Evolutionary conservation across 2,797 vertebrate species (phyloP), one percentile per base, ranked within the genome.

Genomic region (Ataeniobius toweri): DNA sequence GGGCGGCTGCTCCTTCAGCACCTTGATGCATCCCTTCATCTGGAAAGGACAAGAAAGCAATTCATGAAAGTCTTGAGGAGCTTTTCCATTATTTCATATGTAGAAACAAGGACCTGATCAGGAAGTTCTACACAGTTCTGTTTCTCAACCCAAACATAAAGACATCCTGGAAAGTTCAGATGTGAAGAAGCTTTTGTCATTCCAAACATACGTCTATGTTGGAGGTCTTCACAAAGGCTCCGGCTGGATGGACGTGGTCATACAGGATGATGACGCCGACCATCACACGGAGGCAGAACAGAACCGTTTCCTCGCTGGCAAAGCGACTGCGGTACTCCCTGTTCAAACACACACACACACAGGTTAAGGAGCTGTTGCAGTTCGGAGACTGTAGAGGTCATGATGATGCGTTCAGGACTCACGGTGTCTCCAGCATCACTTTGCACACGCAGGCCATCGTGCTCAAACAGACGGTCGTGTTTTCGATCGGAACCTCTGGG

Each of bases 21-120:
- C 97, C 90, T 98, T 96, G 94, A 99, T 98, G 95, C 98, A 98
- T 84, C 98, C 98, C 97, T 99, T 99, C 97, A 99, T 98, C 98
- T 99, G 86, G 65, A 61, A 61, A n/a, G 26, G 12, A 61, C 31
- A 59, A 36, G 13, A 31, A 6, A 18, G 16, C 28, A 26, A 2
- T 36, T 6, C 71, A 56, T 9, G 9, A 55, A 39, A 2, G 59
- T 61, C 26, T 13, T 28, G 10, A 13, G 13, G 46, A 48, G 9
- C 9, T 48, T 48, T 48, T 10, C 46, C 13, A 36, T 36, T 3
- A 36, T 36, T 36, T 36, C 36, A 36, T 36, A 4, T 31, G 26
- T 28, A 39, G 63, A n/a, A 26, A 24, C 12, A 31, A 16, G 1
- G 7, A 53, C 18, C 20, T 6, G 63, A 2, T 13, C 50, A 51